These are phyloP conservation scores for Dryocosmus kuriphilus DNA, from an alignment of 2,888 invertebrate genomes.

Conservation along the genomic window DNA sequence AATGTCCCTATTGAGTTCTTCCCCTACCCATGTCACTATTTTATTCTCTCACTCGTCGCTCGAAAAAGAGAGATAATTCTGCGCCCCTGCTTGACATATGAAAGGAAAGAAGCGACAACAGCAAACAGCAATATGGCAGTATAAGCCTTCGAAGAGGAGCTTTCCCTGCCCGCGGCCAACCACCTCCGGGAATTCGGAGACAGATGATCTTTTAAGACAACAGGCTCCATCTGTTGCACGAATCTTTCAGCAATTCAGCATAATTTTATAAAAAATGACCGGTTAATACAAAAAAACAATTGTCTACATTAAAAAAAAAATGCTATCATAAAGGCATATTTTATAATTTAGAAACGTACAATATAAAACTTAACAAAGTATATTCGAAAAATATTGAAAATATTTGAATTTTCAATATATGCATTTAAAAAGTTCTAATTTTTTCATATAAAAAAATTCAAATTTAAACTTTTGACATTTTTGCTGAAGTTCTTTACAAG, in stretches of 20 bases:
- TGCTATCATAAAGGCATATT: no score
- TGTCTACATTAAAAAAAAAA: neutral
- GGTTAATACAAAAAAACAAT: neutral
- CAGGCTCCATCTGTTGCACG: slow-evolving; percentile 36
- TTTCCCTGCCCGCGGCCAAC: slow-evolving; percentile 50
- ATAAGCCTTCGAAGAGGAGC: slow-evolving; percentile 40
- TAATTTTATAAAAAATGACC: neutral
- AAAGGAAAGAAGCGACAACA: slow-evolving; percentile 63
- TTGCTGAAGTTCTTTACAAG: no score
- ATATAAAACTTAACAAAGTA: no score
- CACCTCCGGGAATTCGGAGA: slow-evolving; percentile 26
- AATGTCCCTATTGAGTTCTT: slow-evolving; percentile 21
- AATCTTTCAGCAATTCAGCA: neutral
- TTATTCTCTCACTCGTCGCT: slow-evolving; percentile 72
- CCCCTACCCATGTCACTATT: neutral
- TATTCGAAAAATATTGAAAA: no score
- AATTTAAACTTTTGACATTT: no score
- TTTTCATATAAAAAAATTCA: no score
- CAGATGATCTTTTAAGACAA: slow-evolving; percentile 8
- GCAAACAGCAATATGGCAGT: slow-evolving; percentile 46
- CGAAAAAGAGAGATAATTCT: slow-evolving; percentile 42
- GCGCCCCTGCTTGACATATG: slow-evolving; percentile 66
- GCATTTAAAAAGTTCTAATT: no score
- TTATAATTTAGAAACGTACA: no score
- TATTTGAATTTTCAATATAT: no score